Evolutionary conservation across 1,140 invertebrate species (phyloP), one percentile per base, ranked within the genome.

Genomic region (Papilio helenus): DNA sequence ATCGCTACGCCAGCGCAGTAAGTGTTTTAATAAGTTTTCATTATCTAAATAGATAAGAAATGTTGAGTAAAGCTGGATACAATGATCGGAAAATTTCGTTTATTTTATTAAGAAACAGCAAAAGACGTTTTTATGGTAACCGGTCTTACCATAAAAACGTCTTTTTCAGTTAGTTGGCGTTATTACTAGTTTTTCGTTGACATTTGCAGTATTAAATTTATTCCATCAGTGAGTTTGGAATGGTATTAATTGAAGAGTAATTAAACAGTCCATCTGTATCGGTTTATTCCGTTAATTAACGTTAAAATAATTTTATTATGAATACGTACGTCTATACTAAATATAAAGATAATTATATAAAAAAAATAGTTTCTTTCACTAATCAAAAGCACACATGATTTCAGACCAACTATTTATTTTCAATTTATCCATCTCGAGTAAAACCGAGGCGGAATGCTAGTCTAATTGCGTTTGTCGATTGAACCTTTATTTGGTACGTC

Each of bases 201-300:
- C 20, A 58, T 58, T 20, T 58, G 55, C 3, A 20, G 18, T 8
- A 58, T 58, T n/a, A n/a, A n/a, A n/a, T 58, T 23, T 20, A 58
- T 58, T 23, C 55, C 55, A 58, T 58, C 23, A 58, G 55, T 58
- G 55, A 58, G n/a, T 58, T 23, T 58, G n/a, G 23, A 58, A 58
- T 20, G 55, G 55, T 23, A 58, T 58, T 8, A 8, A 20, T 58
- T 58, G 55, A 58, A 58, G 20, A 23, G 55, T 58, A 58, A 58
- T 58, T 58, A 58, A 9, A 58, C 20, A 58, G 23, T 58, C 5
- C 55, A 20, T 58, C n/a, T n/a, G n/a, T n/a, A n/a, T n/a, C n/a
- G n/a, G n/a, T n/a, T n/a, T n/a, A n/a, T 58, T 23, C 5, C 1
- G 23, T 58, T 58, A 58, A 58, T 58, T 20, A 58, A 58, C n/a